Conservation (phyloP, 1,140 invertebrate genomes). For the Pectinophora gossypiella region DNA sequence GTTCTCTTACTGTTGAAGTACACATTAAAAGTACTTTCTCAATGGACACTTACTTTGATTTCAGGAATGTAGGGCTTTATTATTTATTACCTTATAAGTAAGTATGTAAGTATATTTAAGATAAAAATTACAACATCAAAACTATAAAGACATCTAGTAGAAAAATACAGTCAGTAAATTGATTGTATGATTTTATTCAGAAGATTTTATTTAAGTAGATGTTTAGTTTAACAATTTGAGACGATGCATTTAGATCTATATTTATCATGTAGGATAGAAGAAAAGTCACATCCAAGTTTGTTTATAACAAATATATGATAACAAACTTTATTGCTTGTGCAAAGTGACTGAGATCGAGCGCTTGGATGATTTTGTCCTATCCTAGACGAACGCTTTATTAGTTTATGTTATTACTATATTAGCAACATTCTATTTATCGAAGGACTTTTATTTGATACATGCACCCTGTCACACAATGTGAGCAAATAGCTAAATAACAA, state of each 20-base stretch:
- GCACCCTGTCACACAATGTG: slow-evolving; percentile 71
- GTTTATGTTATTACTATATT: background rate
- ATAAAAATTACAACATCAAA: background rate
- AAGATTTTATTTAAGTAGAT: background rate
- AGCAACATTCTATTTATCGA: background rate
- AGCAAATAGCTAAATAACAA: slow-evolving; percentile 4
- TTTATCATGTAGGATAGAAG: background rate
- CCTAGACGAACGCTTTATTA: too few relatives aligned
- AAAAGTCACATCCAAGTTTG: background rate
- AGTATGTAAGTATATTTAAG: background rate
- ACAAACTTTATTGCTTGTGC: background rate
- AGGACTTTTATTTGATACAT: slow-evolving; percentile 48
- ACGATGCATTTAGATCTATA: background rate
- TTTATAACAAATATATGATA: background rate
- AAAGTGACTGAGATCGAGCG: too few relatives aligned
- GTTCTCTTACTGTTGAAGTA: too few relatives aligned
- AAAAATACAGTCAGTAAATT: background rate
- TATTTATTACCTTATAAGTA: too few relatives aligned
- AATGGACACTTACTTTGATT: too few relatives aligned
- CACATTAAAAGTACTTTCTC: too few relatives aligned
- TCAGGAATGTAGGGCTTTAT: too few relatives aligned
- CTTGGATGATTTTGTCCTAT: too few relatives aligned
- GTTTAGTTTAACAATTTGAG: background rate
- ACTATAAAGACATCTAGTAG: background rate
- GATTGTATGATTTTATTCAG: background rate